phyloP scores from a whole-genome alignment of 2,113 vertebrate genomes.

The Cygnus buccinator region DNA sequence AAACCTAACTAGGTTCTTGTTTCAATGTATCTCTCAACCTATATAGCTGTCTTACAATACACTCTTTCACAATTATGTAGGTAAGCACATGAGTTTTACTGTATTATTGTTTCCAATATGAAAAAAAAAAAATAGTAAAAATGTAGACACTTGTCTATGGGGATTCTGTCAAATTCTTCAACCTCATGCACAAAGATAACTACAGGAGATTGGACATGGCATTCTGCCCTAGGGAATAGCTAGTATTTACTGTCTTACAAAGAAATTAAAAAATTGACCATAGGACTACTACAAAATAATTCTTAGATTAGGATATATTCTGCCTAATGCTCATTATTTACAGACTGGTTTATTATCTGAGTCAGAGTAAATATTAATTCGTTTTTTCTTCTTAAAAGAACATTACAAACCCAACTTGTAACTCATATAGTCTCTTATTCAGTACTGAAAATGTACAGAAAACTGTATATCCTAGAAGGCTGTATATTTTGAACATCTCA shows the following conservation, averaged over 20 bases:
- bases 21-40: neutral
- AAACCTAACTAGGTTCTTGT: neutral
- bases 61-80: neutral
- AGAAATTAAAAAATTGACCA: neutral
- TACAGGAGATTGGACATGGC: neutral
- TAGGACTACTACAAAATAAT: neutral
- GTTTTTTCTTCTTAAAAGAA: neutral
- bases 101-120: neutral
- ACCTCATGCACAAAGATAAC: accelerated
- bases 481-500: neutral
- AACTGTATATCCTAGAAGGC: neutral
- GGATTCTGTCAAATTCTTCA: neutral
- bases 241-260: neutral
- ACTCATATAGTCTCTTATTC: too few relatives aligned
- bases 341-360: neutral
- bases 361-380: neutral
- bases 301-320: neutral
- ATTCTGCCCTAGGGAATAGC: neutral
- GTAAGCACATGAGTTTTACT: neutral
- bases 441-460: neutral
- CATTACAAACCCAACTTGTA: neutral
- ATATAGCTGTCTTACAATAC: neutral
- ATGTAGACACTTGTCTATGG: neutral
- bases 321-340: neutral
- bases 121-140: accelerated